Evolutionary conservation across 2,797 vertebrate species (phyloP), one percentile per base, ranked within the genome.

Genomic region (Ammospiza maritima): DNA sequence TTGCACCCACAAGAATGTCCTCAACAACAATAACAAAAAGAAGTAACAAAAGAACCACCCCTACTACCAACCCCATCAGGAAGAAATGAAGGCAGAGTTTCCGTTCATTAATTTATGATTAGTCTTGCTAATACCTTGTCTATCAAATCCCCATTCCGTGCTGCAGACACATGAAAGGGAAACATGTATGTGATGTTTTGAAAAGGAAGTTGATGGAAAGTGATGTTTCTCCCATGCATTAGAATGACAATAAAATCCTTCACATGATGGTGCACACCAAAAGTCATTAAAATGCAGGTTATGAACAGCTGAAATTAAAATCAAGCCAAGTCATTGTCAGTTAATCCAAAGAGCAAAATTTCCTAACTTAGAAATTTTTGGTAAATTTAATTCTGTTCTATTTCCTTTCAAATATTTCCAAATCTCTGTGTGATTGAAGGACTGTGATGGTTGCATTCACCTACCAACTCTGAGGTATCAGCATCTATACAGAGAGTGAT

Each of bases 61-160:
- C 83, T 90, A 48, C 71, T 76, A 84, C 48, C 45, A 90, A 11
- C 9, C 19, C 36, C 0, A 0, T 73, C 62, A 86, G 81, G 66
- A 89, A 70, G 65, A 93, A 71, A 67, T 69, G 58, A 90, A 94
- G 74, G 74, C 65, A 91, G 47, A 93, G 74, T 93, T 95, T 90
- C 83, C 78, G 89, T 95, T 96, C 83, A 95, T 97, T 94, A 95
- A 88, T 50, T 85, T 91, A 88, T 85, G 79, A 92, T 96, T 95
- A 93, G 50, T 48, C 82, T 96, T 92, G 82, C 67, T 96, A 94
- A 94, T 92, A 94, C 79, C 53, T 91, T 85, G 67, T 93, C 81
- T 94, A n/a, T 93, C 81, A 94, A 89, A 94, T 71, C 64, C 13
- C 9, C 65, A 34, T 47, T 32, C 32, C 0, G 0, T 76, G 53